Evolutionary conservation across 2,888 invertebrate genomes (phyloP), one percentile per base, ranked within the genome.

Genomic region (Pantelozetes paolii): DNA sequence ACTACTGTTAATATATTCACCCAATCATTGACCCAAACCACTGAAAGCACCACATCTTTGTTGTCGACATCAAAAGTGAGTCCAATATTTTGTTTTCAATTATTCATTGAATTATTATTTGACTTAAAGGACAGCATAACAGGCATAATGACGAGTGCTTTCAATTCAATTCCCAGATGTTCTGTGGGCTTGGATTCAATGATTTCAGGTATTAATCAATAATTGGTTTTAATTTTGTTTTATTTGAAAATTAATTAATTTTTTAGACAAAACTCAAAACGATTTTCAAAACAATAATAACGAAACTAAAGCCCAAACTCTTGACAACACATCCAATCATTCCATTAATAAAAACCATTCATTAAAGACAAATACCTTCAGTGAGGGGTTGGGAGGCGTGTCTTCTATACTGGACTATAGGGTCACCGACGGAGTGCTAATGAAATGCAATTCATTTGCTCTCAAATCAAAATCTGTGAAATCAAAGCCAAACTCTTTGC

Each of bases 231-330:
- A 36, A 8, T 36, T 8, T 36, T 36, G 36, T 5, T 36, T 36
- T 36, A 36, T 36, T 8, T 8, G 6, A 36, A 8, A 36, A 36
- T 36, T 36, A 36, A 45, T 45, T 45, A 45, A 45, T 18, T n/a
- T n/a, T n/a, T n/a, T n/a, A n/a, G n/a, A n/a, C n/a, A n/a, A n/a
- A n/a, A 42, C 42, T 64, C 20, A 59, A 13, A 36, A n/a, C n/a
- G n/a, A n/a, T n/a, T n/a, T 6, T 69, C 42, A 64, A 6, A 36
- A 64, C 20, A 64, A 64, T 64, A 64, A 40, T 36, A 64, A 64
- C 62, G 62, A 64, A 45, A 36, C 69, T 1, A 45, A 42, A 13
- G 13, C 6, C 20, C n/a, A n/a, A n/a, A n/a, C 9, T 36, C 20
- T 64, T 3, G 40, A 64, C 13, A 40, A 36, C 32, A 18, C 20